phyloP scores from a whole-genome alignment of 2,888 invertebrate species.

The Troides aeacus region DNA sequence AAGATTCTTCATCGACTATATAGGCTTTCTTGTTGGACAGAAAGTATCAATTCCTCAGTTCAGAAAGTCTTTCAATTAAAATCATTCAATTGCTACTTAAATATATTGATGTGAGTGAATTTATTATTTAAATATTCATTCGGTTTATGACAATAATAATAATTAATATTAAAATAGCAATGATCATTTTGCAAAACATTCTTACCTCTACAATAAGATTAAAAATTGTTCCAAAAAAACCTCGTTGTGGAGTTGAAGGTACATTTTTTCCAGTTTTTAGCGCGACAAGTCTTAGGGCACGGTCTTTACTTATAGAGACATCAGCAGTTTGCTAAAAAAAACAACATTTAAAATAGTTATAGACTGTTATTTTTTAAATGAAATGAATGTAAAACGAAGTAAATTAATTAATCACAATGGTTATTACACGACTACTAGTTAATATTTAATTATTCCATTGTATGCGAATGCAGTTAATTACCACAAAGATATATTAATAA shows the following conservation, averaged over 20 bases:
- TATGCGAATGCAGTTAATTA: no score
- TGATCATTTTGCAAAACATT: not conserved
- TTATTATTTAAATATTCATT: not conserved
- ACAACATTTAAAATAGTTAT: not conserved
- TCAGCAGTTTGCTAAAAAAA: slow-evolving; percentile 64
- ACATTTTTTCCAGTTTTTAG: slow-evolving; percentile 54
- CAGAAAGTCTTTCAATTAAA: no score
- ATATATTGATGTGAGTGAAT: not conserved
- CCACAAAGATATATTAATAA: no score
- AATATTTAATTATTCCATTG: no score
- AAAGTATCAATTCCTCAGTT: no score
- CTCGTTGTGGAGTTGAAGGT: slow-evolving; percentile 62
- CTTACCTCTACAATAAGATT: slow-evolving; percentile 69
- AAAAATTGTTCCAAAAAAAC: slow-evolving; percentile 75
- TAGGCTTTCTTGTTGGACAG: no score
- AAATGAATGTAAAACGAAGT: no score
- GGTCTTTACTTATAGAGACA: slow-evolving; percentile 61
- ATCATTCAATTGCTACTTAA: no score
- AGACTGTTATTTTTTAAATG: no score
- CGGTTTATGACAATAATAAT: not conserved
- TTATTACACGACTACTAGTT: no score
- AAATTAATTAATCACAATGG: no score
- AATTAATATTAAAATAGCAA: not conserved
- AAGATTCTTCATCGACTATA: no score
- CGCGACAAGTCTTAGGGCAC: slow-evolving; percentile 52